phyloP scores from a whole-genome alignment of 2,797 vertebrate genomes.

The Nyctibius grandis region DNA sequence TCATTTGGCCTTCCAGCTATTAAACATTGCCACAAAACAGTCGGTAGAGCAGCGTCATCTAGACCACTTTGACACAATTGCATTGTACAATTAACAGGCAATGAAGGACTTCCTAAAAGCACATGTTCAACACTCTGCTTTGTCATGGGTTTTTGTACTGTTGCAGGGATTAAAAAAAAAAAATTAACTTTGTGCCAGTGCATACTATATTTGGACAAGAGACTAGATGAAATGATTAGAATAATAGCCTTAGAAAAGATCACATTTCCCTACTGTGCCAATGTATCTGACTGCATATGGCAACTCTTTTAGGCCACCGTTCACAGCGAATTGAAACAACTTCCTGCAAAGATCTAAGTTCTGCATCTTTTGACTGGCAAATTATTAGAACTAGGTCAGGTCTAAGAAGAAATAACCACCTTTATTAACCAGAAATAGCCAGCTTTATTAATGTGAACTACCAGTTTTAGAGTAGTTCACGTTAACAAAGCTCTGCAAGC shows the following conservation, averaged over 20 bases:
- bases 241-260: conserved; percentile 71
- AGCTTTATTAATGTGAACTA: neutral
- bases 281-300: conserved; percentile 2
- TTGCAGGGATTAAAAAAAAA: conserved; percentile 55
- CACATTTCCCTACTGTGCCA: conserved; percentile 59
- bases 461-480: neutral
- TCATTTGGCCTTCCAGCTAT: conserved; percentile 33
- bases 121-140: conserved; percentile 46
- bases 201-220: conserved; percentile 69
- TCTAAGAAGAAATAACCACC: conserved; percentile 48
- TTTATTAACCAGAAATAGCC: conserved; percentile 22
- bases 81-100: conserved; percentile 49
- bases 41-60: conserved; percentile 34
- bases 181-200: conserved; percentile 68
- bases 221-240: conserved; percentile 70
- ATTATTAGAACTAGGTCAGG: conserved; percentile 56
- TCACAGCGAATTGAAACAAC: conserved; percentile 63
- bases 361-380: conserved; percentile 35
- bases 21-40: conserved; percentile 39
- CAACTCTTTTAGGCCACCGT: conserved; percentile 54
- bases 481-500: neutral
- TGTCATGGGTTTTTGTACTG: conserved; percentile 62
- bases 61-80: conserved; percentile 37
- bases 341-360: conserved; percentile 70
- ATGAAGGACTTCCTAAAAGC: conserved; percentile 55